Evolutionary conservation across 2,113 vertebrate genomes (phyloP).

Genomic region (Serilophus lunatus): DNA sequence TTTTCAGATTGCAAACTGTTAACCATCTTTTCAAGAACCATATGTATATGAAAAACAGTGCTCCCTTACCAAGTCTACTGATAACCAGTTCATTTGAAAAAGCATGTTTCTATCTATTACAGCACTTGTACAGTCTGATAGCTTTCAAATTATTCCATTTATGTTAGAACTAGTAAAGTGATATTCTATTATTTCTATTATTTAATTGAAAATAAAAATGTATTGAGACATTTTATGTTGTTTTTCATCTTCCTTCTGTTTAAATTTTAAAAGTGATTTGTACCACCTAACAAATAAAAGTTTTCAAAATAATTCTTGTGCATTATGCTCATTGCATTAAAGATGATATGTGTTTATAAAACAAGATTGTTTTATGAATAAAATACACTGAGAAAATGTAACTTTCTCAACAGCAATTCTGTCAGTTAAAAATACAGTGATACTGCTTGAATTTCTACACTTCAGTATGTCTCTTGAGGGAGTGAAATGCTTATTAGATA

Average conservation of each 20-base stretch:
- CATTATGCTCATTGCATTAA: background rate
- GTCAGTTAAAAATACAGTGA: conserved; percentile 29
- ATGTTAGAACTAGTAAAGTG: background rate
- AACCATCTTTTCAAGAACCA: background rate
- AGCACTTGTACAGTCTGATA: background rate
- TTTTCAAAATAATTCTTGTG: background rate
- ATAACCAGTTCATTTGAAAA: background rate
- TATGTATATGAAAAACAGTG: background rate
- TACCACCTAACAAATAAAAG: background rate
- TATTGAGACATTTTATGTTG: background rate
- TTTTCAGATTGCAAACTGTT: background rate
- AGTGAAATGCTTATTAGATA: conserved; percentile 39
- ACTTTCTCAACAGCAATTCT: conserved; percentile 7
- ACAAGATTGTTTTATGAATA: background rate
- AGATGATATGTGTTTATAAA: conserved; percentile 18
- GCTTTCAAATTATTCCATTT: background rate
- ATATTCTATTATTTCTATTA: conserved; percentile 23
- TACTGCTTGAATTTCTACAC: conserved; percentile 32
- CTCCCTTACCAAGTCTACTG: background rate
- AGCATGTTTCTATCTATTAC: background rate
- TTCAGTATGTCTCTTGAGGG: conserved; percentile 11
- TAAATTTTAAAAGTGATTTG: conserved; percentile 6
- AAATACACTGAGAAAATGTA: conserved; percentile 10
- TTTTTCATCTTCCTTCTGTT: background rate
- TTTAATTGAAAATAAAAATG: background rate